phyloP scores from a whole-genome alignment of 2,888 invertebrate genomes.

The Leucozona laternaria region DNA sequence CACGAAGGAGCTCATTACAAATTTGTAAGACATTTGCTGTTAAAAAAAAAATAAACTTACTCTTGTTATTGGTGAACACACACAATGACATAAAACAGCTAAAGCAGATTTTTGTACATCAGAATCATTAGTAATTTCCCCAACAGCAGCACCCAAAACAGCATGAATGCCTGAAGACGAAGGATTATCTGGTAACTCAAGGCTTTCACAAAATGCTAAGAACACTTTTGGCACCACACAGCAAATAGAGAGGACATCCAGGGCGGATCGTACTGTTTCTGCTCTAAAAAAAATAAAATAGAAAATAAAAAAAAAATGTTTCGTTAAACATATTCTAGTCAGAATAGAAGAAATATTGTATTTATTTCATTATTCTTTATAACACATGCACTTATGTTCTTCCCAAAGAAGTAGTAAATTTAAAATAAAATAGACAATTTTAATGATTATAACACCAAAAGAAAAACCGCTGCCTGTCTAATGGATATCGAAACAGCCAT shows the following conservation, averaged over 20 bases:
- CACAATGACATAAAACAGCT: slow-evolving; percentile 95
- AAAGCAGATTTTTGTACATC: slow-evolving; percentile 97
- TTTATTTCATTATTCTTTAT: no score
- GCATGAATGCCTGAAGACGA: slow-evolving; percentile 92
- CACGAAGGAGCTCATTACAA: neutral
- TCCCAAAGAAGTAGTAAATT: no score
- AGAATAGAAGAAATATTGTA: no score
- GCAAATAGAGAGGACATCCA: slow-evolving; percentile 95
- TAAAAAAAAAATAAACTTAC: slow-evolving; percentile 83
- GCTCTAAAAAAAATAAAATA: slow-evolving; percentile 84
- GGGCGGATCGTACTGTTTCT: slow-evolving; percentile 91
- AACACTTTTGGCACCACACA: slow-evolving; percentile 94
- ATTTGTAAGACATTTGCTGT: neutral
- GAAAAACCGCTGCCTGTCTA: no score
- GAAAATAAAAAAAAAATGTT: slow-evolving; percentile 58
- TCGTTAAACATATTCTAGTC: no score
- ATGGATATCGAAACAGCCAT: no score
- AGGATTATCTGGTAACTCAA: slow-evolving; percentile 91
- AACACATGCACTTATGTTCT: no score
- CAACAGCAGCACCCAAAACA: slow-evolving; percentile 93
- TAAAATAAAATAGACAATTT: no score
- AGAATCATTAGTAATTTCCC: slow-evolving; percentile 94
- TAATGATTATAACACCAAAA: no score
- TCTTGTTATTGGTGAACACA: slow-evolving; percentile 94
- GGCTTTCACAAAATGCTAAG: slow-evolving; percentile 89